These are phyloP conservation scores for Tamias sibiricus DNA, from an alignment of 2,113 vertebrate genomes.

Conservation along the genomic window DNA sequence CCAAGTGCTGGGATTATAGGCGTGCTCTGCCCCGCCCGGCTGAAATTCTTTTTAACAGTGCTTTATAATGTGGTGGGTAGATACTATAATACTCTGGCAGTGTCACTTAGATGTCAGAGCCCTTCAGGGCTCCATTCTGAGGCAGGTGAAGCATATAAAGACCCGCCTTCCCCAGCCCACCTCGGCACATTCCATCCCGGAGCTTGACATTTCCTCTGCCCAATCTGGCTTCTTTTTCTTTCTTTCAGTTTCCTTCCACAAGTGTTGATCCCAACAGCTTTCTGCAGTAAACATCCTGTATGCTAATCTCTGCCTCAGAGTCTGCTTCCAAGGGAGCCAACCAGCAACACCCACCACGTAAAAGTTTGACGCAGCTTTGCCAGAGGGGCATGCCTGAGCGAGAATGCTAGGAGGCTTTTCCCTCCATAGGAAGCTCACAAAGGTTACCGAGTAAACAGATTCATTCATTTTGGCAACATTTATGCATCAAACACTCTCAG, in stretches of 20 bases:
- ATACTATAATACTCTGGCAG: not conserved
- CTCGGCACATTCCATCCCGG: not conserved
- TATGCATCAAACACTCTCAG: not conserved
- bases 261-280: not conserved
- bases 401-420: not conserved
- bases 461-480: conserved; percentile 24
- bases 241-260: not conserved
- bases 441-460: conserved; percentile 15
- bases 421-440: not conserved
- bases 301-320: not conserved
- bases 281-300: not conserved
- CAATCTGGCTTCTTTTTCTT: not conserved
- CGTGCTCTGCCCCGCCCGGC: too few species aligned
- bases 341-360: not conserved
- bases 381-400: not conserved
- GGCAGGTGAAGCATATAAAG: not conserved
- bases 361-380: not conserved
- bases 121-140: not conserved
- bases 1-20: too few species aligned
- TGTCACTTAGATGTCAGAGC: not conserved
- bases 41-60: not conserved
- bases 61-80: not conserved
- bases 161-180: too few species aligned
- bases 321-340: not conserved
- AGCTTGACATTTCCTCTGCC: not conserved